Percentiles rank a stretch among this genome's conserved stretches.
Conservation (phyloP, 2,113 vertebrate genomes). For the Trochalopteron elliotii region DNA sequence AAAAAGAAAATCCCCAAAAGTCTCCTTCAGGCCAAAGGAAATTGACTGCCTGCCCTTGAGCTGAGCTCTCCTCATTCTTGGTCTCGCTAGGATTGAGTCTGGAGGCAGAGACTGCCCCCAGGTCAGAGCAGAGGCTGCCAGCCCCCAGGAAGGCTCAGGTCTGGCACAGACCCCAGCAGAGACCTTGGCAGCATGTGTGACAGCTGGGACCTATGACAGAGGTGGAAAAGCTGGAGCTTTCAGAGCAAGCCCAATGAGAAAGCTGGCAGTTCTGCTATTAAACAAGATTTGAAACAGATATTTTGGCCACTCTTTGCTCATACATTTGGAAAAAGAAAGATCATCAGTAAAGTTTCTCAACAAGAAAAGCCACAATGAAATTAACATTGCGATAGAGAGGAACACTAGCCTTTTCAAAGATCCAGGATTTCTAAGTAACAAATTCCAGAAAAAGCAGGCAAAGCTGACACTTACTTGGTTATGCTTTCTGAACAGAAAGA, state of each 20-base stretch:
- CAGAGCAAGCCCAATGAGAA: not conserved
- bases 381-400: not conserved
- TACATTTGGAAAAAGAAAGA: not conserved
- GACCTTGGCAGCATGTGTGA: not conserved
- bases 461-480: not conserved
- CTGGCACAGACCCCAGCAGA: not conserved
- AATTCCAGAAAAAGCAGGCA: not conserved
- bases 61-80: not conserved
- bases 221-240: not conserved
- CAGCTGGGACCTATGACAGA: not conserved
- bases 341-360: not conserved
- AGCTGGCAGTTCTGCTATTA: not conserved
- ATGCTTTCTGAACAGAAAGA: not conserved
- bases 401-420: not conserved
- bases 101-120: not conserved
- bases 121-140: conserved; percentile 2
- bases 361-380: conserved; percentile 30
- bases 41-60: not conserved
- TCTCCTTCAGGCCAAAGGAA: not conserved
- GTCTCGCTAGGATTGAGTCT: not conserved
- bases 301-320: not conserved
- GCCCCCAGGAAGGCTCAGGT: not conserved
- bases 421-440: not conserved
- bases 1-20: not conserved
- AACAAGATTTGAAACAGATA: conserved; percentile 15